Evolutionary conservation across 2,113 vertebrate species (phyloP).

Genomic region (Spermophilus dauricus): DNA sequence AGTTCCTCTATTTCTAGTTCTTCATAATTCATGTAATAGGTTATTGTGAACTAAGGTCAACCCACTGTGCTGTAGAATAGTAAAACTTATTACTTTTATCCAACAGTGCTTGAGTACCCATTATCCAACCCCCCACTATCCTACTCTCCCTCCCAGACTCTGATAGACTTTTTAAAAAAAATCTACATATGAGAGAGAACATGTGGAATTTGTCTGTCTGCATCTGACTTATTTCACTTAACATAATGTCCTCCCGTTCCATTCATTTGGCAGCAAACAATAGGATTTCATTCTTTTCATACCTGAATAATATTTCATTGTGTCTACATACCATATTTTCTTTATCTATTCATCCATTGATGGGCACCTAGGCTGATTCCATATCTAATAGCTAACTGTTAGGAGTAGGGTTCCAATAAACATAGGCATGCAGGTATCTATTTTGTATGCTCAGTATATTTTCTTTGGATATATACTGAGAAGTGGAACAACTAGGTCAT

Average conservation of each 20-base stretch:
- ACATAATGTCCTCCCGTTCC: background rate
- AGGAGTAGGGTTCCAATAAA: background rate
- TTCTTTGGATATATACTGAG: background rate
- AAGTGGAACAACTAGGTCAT: background rate
- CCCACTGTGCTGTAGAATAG: background rate
- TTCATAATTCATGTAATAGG: background rate
- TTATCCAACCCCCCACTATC: background rate
- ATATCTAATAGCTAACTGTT: background rate
- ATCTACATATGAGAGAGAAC: background rate
- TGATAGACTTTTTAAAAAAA: background rate
- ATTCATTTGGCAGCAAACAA: background rate
- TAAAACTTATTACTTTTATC: background rate
- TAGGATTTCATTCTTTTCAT: background rate
- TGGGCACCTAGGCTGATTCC: background rate
- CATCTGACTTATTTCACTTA: background rate
- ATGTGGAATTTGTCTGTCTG: background rate
- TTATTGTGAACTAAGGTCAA: background rate
- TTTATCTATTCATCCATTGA: background rate
- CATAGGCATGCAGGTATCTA: background rate
- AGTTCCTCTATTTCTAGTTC: background rate
- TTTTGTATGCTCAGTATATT: background rate
- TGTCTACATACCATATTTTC: background rate
- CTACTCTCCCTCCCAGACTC: background rate
- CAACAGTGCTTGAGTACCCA: background rate
- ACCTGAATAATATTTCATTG: background rate